Percentiles rank a stretch among this genome's conserved stretches.
Conservation (phyloP, 2,888 invertebrate species). For the Hartigia nigra region DNA sequence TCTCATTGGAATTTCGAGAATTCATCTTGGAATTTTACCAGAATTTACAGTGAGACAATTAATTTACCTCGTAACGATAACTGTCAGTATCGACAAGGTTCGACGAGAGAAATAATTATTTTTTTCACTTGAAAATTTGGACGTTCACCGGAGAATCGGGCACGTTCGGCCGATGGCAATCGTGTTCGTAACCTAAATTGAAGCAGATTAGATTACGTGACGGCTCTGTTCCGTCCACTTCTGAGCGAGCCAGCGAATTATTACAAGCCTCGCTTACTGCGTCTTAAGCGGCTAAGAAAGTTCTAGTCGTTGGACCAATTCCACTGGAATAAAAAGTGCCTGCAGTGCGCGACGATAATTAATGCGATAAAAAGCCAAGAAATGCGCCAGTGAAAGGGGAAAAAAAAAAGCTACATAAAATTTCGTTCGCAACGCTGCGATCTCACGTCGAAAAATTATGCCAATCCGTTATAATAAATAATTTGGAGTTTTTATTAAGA, state of each 20-base stretch:
- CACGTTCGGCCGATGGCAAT: background rate
- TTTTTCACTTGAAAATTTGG: background rate
- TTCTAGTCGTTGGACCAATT: background rate
- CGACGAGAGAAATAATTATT: background rate
- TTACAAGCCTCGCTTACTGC: background rate
- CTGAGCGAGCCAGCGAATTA: background rate
- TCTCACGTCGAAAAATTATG: background rate
- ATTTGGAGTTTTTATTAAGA: background rate
- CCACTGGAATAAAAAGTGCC: background rate
- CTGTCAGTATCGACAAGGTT: background rate
- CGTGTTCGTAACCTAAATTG: slow-evolving; percentile 14
- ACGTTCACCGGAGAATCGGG: background rate
- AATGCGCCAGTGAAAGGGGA: background rate
- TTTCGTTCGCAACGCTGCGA: background rate
- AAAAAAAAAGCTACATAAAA: background rate
- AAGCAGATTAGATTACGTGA: slow-evolving; percentile 22
- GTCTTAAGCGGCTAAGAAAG: background rate
- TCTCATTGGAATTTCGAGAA: background rate
- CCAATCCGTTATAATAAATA: background rate
- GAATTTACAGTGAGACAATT: background rate
- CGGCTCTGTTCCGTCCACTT: slow-evolving; percentile 8
- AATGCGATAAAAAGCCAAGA: background rate
- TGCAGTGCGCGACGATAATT: background rate
- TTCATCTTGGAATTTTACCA: background rate
- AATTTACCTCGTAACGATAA: no score